These are phyloP conservation scores for Smutsia gigantea DNA, from an alignment of 2,797 vertebrate genomes.

Conservation along the genomic window DNA sequence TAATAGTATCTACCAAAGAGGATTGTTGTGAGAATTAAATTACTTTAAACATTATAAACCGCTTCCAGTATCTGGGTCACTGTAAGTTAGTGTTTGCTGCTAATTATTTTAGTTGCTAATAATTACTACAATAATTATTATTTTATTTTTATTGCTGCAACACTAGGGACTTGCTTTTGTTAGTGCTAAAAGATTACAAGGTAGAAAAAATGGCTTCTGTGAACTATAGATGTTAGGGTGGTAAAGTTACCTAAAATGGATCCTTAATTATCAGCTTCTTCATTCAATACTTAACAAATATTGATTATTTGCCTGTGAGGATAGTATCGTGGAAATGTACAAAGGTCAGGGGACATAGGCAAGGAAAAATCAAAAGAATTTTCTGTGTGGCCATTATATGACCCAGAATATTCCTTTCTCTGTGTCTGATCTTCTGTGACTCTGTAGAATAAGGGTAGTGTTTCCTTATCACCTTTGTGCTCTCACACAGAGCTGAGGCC, in stretches of 20 bases:
- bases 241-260: neutral
- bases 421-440: neutral
- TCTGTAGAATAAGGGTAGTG: neutral
- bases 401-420: neutral
- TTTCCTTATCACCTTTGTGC: neutral
- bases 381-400: neutral
- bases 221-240: neutral
- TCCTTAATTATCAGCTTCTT: neutral
- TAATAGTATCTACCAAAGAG: neutral
- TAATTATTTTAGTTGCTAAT: too few species aligned
- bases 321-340: neutral
- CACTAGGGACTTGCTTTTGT: neutral
- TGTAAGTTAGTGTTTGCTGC: neutral
- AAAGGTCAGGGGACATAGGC: neutral
- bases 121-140: neutral
- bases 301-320: neutral
- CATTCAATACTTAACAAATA: neutral
- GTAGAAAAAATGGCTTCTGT: neutral
- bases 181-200: neutral
- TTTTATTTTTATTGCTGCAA: neutral
- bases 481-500: neutral
- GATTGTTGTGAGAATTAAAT: neutral
- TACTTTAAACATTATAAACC: neutral
- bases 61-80: neutral
- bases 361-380: neutral